These are phyloP conservation scores for Eumaeus atala DNA, from an alignment of 1,140 invertebrate species.

Conservation along the genomic window DNA sequence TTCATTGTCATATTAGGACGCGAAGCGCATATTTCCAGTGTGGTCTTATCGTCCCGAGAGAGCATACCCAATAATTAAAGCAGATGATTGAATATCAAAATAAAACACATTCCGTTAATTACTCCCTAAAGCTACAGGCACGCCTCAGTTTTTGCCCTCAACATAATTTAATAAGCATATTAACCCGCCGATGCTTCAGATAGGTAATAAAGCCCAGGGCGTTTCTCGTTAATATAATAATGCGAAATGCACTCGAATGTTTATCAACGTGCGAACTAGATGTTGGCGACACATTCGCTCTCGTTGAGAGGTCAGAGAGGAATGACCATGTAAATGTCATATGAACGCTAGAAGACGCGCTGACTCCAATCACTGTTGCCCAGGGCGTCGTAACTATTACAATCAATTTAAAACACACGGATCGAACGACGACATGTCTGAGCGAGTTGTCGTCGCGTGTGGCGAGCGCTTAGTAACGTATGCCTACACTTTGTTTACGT, in stretches of 20 bases:
- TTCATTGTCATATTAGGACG: slow-evolving; percentile 26
- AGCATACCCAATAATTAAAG: slow-evolving; percentile 57
- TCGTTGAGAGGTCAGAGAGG: slow-evolving; percentile 59
- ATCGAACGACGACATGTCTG: slow-evolving; percentile 53
- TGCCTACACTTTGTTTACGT: slow-evolving; percentile 9
- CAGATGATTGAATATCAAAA: slow-evolving; percentile 61
- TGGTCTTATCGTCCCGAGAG: slow-evolving; percentile 10
- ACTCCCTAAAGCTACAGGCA: slow-evolving; percentile 69
- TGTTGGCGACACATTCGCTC: slow-evolving; percentile 31
- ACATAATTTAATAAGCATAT: slow-evolving; percentile 71
- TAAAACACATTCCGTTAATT: slow-evolving; percentile 68
- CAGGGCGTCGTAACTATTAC: slow-evolving; percentile 59
- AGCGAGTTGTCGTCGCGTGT: slow-evolving; percentile 53
- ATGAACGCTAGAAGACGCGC: slow-evolving; percentile 59
- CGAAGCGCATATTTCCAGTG: slow-evolving; percentile 23
- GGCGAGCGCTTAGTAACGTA: slow-evolving; percentile 17
- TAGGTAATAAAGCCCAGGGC: slow-evolving; percentile 48
- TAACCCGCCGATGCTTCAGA: slow-evolving; percentile 61
- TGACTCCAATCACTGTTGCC: slow-evolving; percentile 63
- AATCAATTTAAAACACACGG: slow-evolving; percentile 64
- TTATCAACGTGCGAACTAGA: slow-evolving; percentile 19
- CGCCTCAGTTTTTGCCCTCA: slow-evolving; percentile 58
- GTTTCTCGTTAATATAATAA: slow-evolving; percentile 43
- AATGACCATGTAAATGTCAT: slow-evolving; percentile 65
- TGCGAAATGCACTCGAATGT: background rate